Percentiles rank a stretch among this genome's conserved stretches.
Conservation (phyloP, 2,888 invertebrate genomes). For the Cantharis flavilabris region DNA sequence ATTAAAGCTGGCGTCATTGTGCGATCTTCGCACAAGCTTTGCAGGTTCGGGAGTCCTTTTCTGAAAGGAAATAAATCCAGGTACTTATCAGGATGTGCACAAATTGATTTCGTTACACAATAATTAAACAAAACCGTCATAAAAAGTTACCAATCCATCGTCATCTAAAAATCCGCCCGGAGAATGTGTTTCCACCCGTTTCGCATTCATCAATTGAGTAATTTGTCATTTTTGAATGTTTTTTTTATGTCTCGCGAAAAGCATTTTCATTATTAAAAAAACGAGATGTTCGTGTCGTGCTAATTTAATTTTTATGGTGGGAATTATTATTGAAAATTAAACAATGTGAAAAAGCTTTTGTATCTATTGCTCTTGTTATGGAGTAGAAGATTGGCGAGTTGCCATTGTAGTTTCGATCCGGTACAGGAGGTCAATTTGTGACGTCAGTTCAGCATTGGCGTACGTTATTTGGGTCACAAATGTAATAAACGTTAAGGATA, state of each 20-base stretch:
- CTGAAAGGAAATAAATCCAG: slow-evolving; percentile 25
- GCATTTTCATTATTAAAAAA: neutral
- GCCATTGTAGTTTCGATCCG: slow-evolving; percentile 28
- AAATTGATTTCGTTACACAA: slow-evolving; percentile 17
- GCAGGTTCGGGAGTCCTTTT: neutral
- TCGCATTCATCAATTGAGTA: neutral
- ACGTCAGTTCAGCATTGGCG: slow-evolving; percentile 25
- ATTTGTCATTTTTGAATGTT: neutral
- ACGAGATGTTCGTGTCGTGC: neutral
- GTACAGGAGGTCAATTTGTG: slow-evolving; percentile 27
- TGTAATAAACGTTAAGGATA: slow-evolving; percentile 9
- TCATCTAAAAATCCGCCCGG: neutral
- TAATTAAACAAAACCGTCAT: slow-evolving; percentile 9
- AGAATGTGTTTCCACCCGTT: neutral
- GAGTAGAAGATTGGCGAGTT: slow-evolving; percentile 24
- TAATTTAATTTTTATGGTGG: neutral
- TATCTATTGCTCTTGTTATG: slow-evolving; percentile 22
- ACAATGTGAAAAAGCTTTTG: slow-evolving; percentile 15
- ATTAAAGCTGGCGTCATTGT: slow-evolving; percentile 19
- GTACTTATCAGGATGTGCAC: slow-evolving; percentile 24
- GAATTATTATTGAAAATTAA: slow-evolving; percentile 17
- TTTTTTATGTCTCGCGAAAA: neutral
- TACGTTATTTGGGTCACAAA: slow-evolving; percentile 13
- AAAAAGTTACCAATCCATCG: neutral
- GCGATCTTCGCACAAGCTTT: neutral